Evolutionary conservation across 2,888 invertebrate genomes (phyloP).

Genomic region (Tipula confusa): DNA sequence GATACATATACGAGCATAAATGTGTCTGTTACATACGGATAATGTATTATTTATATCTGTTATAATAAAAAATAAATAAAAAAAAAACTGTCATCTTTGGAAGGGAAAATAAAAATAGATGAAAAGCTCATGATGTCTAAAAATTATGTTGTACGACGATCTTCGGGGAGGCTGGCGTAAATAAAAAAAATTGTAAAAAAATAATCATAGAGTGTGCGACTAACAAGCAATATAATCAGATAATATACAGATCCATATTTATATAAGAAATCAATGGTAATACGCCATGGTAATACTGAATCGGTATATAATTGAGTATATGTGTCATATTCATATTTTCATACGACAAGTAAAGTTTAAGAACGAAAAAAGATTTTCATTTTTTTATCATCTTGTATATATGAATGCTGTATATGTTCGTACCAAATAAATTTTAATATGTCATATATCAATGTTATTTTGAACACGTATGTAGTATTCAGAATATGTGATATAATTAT

Average conservation of each 20-base stretch:
- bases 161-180: background rate
- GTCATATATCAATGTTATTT: background rate
- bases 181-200: background rate
- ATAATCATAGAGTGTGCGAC: background rate
- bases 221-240: background rate
- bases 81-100: background rate
- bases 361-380: background rate
- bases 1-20: background rate
- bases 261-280: background rate
- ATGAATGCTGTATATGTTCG: background rate
- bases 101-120: background rate
- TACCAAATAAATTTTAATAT: background rate
- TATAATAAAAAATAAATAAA: background rate
- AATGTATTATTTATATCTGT: background rate
- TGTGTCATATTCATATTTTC: background rate
- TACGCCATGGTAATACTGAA: background rate
- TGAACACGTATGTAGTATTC: background rate
- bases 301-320: background rate
- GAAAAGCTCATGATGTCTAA: background rate
- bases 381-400: too few relatives aligned
- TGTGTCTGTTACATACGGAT: background rate
- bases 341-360: background rate
- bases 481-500: slow-evolving; percentile 17
- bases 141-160: background rate
- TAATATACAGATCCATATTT: background rate